A percentile compares a stretch with the other conserved stretches of the same genome.
phyloP scores from a whole-genome alignment of 2,113 vertebrate genomes.

The Labrus mixtus region DNA sequence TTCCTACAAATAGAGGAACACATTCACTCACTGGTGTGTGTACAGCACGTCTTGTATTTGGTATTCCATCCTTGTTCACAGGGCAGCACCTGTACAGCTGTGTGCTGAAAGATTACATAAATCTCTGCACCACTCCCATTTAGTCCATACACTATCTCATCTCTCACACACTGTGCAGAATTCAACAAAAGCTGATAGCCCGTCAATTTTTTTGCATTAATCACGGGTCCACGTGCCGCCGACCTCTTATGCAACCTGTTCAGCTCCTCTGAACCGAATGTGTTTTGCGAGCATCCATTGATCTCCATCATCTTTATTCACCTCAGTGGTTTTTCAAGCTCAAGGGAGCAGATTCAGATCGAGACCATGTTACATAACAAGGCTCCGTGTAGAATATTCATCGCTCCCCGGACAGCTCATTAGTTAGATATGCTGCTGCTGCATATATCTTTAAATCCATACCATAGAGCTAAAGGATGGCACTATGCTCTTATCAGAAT shows the following conservation, averaged over 20 bases:
- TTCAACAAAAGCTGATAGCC: slow-evolving; percentile 10
- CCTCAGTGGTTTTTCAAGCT: slow-evolving; percentile 51
- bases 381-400: slow-evolving; percentile 43
- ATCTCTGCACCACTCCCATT: background rate
- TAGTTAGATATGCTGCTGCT: slow-evolving; percentile 51
- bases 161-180: slow-evolving; percentile 2
- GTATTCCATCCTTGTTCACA: slow-evolving; percentile 7
- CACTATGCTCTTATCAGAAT: slow-evolving; percentile 26
- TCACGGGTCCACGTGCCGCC: slow-evolving; percentile 16
- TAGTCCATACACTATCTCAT: background rate
- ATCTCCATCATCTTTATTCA: slow-evolving; percentile 67
- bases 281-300: slow-evolving; percentile 59
- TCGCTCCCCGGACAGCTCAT: slow-evolving; percentile 65
- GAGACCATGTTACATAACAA: slow-evolving; percentile 62
- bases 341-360: slow-evolving; percentile 47
- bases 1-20: background rate
- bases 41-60: background rate
- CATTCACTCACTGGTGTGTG: background rate
- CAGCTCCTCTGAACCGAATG: slow-evolving; percentile 42
- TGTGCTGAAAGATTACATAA: slow-evolving; percentile 30
- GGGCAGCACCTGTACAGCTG: slow-evolving; percentile 2
- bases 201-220: slow-evolving; percentile 11
- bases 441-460: slow-evolving; percentile 29
- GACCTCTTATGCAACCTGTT: slow-evolving; percentile 50
- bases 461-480: slow-evolving; percentile 15